phyloP scores from a whole-genome alignment of 2,113 vertebrate species.

The Jaculus jaculus region DNA sequence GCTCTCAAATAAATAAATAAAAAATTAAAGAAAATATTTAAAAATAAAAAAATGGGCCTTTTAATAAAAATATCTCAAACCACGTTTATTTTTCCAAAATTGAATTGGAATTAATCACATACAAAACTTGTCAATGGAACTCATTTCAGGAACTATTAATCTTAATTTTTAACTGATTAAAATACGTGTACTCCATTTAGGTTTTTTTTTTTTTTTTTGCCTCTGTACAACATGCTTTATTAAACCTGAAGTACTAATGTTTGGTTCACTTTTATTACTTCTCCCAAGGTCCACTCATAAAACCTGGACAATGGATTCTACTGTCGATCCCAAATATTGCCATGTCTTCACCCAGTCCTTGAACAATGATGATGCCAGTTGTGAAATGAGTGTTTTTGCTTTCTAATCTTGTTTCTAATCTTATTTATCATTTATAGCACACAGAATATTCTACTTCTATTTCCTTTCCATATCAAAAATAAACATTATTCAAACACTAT shows the following conservation, averaged over 20 bases:
- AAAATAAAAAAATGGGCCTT: no score
- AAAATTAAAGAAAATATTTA: no score
- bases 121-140: not conserved
- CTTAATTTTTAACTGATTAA: slow-evolving; percentile 67
- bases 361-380: not conserved
- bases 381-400: slow-evolving; percentile 18
- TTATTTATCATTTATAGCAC: slow-evolving; percentile 52
- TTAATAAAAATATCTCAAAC: not conserved
- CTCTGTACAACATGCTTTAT: not conserved
- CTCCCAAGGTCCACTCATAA: not conserved
- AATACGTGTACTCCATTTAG: not conserved
- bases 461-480: slow-evolving; percentile 63
- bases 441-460: not conserved
- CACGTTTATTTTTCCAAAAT: not conserved
- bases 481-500: slow-evolving; percentile 47
- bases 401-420: slow-evolving; percentile 49
- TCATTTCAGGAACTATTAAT: not conserved
- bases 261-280: slow-evolving; percentile 31
- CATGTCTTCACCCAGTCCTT: not conserved
- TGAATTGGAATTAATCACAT: not conserved
- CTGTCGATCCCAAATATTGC: not conserved
- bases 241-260: not conserved
- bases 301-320: not conserved
- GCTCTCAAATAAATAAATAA: no score
- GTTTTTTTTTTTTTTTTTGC: not conserved